These are phyloP conservation scores for Montipora sp. DNA, from an alignment of 64 coral and sea anemone genomes.

Conservation along the genomic window DNA sequence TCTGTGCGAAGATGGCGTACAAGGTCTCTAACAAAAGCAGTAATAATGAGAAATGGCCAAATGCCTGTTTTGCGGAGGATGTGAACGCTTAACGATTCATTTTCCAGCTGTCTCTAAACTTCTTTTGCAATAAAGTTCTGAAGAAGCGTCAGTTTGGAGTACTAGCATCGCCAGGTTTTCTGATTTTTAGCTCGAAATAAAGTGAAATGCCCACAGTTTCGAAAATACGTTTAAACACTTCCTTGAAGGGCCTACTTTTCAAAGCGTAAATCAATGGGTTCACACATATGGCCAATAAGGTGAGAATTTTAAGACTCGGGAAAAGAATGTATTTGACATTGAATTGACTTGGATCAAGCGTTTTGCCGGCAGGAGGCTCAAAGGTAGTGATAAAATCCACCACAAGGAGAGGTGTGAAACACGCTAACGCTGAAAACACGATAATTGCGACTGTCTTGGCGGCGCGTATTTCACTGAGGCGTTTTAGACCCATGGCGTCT, in stretches of 20 bases:
- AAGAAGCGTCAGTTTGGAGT: not conserved
- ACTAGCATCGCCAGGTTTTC: not conserved
- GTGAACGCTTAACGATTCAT: too few relatives aligned
- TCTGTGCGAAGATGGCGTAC: too few relatives aligned
- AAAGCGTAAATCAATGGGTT: conserved; percentile 38
- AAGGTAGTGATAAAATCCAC: conserved; percentile 5
- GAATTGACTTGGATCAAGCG: not conserved
- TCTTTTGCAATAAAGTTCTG: too few relatives aligned
- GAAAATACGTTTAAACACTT: not conserved
- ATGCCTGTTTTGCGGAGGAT: too few relatives aligned
- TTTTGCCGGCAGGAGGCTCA: not conserved
- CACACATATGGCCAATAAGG: conserved; percentile 10
- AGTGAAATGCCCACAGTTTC: not conserved
- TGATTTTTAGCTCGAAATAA: not conserved
- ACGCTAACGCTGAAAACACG: conserved; percentile 27
- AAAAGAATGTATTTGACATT: conserved; percentile 22
- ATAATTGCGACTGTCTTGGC: conserved; percentile 1
- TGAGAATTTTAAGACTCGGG: conserved; percentile 25
- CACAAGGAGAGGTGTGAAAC: conserved; percentile 8
- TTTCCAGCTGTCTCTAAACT: too few relatives aligned
- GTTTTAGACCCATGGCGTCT: conserved; percentile 7
- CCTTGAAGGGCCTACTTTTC: conserved; percentile 38
- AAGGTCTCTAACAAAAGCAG: too few relatives aligned
- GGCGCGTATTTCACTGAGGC: conserved; percentile 45
- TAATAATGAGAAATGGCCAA: too few relatives aligned